Percentiles rank a stretch among this genome's conserved stretches.
Evolutionary conservation across 2,888 invertebrate species (phyloP).

Genomic region (Phortica okadai): DNA sequence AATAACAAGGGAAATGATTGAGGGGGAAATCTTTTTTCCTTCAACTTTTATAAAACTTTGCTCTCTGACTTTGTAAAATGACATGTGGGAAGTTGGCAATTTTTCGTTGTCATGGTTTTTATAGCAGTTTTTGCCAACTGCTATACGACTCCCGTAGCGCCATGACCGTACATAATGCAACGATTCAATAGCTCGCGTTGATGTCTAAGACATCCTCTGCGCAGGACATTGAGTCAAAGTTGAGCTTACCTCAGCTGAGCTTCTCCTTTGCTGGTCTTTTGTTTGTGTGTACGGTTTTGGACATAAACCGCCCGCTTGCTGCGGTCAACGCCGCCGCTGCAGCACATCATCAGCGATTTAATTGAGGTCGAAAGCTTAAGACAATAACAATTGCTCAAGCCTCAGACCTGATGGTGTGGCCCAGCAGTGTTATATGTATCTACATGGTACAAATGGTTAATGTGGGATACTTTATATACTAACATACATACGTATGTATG

Average conservation of each 20-base stretch:
- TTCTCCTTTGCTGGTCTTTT: background rate
- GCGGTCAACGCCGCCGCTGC: constrained; percentile 28
- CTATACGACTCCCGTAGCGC: too few relatives aligned
- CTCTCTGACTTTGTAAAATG: constrained; percentile 66
- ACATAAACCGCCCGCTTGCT: background rate
- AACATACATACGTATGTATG: background rate
- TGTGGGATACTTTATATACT: background rate
- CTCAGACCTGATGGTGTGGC: background rate
- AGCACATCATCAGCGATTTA: constrained; percentile 56
- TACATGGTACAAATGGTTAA: too few relatives aligned
- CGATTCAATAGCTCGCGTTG: too few relatives aligned
- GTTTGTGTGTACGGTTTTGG: background rate
- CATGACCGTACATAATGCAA: too few relatives aligned
- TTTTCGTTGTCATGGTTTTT: constrained; percentile 25
- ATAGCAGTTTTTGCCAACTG: too few relatives aligned
- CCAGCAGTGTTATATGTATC: constrained; percentile 5
- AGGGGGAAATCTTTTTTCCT: constrained; percentile 37
- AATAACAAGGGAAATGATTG: too few relatives aligned
- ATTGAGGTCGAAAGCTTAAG: constrained; percentile 75
- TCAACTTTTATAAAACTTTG: constrained; percentile 71
- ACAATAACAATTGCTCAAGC: constrained; percentile 47
- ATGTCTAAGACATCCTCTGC: too few relatives aligned
- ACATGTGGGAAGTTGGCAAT: constrained; percentile 31
- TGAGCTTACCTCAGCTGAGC: too few relatives aligned
- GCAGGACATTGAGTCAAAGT: too few relatives aligned